A percentile compares a stretch with the other conserved stretches of the same genome.
Evolutionary conservation across 1,140 invertebrate genomes (phyloP).

Genomic region (Procambarus clarkii): DNA sequence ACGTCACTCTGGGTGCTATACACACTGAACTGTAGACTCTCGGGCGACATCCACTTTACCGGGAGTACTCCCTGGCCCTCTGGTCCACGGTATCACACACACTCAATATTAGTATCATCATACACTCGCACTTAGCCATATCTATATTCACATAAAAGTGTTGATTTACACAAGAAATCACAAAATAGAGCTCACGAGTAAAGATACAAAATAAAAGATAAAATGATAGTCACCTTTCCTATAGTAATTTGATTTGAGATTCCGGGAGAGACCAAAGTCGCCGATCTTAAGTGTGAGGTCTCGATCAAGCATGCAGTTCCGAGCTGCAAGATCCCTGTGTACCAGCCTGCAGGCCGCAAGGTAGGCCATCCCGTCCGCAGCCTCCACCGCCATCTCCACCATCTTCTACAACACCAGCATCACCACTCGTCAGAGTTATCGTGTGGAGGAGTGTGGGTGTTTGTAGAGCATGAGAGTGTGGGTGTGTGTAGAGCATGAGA

Average conservation of each 20-base stretch:
- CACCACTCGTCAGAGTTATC: too few relatives aligned
- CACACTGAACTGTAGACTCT: slow-evolving; percentile 90
- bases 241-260: slow-evolving; percentile 79
- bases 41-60: slow-evolving; percentile 94
- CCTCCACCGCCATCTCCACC: slow-evolving; percentile 57
- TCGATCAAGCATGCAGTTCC: slow-evolving; percentile 76
- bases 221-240: slow-evolving; percentile 48
- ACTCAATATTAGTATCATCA: too few relatives aligned
- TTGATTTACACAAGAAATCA: too few relatives aligned
- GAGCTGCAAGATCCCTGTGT: slow-evolving; percentile 78
- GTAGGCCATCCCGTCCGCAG: slow-evolving; percentile 77
- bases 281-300: slow-evolving; percentile 78
- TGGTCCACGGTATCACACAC: background rate
- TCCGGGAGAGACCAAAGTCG: slow-evolving; percentile 78
- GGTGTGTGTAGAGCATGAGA: too few relatives aligned
- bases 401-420: slow-evolving; percentile 7
- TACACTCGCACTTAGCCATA: too few relatives aligned
- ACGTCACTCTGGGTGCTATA: slow-evolving; percentile 94
- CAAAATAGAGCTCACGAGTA: too few relatives aligned
- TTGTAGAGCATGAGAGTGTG: too few relatives aligned
- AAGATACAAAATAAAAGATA: too few relatives aligned
- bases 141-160: too few relatives aligned
- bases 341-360: slow-evolving; percentile 77
- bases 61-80: slow-evolving; percentile 80
- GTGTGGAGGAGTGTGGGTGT: too few relatives aligned